Base-by-base conservation (phyloP, 2,888 invertebrate genomes). In the Lordiphosa fenestrarum region DNA sequence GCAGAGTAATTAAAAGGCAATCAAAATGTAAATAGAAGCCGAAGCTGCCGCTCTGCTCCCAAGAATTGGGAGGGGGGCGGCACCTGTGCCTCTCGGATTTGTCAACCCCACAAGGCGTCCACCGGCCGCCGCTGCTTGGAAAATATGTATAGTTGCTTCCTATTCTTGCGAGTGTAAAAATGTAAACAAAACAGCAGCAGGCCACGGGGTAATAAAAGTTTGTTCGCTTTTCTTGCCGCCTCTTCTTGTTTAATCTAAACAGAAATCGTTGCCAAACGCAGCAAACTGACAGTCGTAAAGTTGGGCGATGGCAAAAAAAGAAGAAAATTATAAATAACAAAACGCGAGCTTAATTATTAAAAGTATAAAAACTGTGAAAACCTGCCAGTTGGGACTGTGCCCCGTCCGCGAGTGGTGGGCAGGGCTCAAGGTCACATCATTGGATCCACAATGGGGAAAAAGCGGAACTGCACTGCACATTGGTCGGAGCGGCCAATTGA, bases 1-100 rank as follows among this genome's bases (percentile, higher is more conserved):
- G 66, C 73, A 60, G 69, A 64, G 78, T 69, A 69, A 76, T 75
- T 77, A 76, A 76, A 73, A 71, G 66, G 66, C 75, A 69, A 66
- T 62, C 71, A 59, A 63, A 54, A 60, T 57, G 54, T 48, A 69
- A 66, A 73, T 64, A 72, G 55, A 60, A 44, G 9, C 21, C 15
- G 15, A 44, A 33, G 33, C 44, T 10, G 30, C 30, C 30, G 30
- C 30, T 9, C 30, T 30, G 30, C 30, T 30, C n/a, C n/a, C n/a
- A 9, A 30, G 30, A 30, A 30, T 30, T 51, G 10, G 49, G 9
- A 35, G 37, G 39, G 13, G 12, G 49, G 49, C 21, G 44, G 42
- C 50, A 57, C 50, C 59, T 50, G 42, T 36, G n/a, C 19, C 21
- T 40, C 40, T 40, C 21, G n/a, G 44, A 44, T n/a, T 19, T 46